phyloP scores from a whole-genome alignment of 2,797 vertebrate species.

The Dendrocincla fuliginosa region DNA sequence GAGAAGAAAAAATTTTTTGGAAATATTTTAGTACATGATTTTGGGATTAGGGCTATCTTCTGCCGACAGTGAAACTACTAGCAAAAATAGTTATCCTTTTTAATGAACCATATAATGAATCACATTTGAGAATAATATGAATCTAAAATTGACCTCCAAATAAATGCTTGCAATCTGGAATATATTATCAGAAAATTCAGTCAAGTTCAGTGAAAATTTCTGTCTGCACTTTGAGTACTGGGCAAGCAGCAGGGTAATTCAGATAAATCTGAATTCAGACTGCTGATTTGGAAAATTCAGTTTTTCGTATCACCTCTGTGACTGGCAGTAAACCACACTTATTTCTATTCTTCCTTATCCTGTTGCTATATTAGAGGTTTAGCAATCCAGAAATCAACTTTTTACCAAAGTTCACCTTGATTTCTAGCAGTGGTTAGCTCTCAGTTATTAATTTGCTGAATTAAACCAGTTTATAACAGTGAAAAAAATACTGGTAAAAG shows the following conservation, averaged over 20 bases:
- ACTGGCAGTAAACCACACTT: not conserved
- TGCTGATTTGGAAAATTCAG: constrained; percentile 21
- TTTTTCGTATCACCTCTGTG: not conserved
- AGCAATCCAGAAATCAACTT: not conserved
- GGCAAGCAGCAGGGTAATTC: not conserved
- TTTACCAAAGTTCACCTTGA: not conserved
- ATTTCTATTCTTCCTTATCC: not conserved
- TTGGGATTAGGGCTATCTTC: not conserved
- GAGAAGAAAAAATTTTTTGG: not conserved
- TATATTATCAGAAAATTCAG: not conserved
- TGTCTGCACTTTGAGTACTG: not conserved
- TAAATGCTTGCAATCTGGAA: not conserved
- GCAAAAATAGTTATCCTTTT: not conserved
- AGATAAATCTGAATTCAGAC: not conserved
- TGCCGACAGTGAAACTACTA: not conserved
- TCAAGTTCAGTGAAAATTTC: not conserved
- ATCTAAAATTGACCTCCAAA: not conserved
- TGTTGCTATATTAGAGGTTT: not conserved
- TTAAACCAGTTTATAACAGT: not conserved
- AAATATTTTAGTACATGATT: not conserved
- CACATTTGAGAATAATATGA: not conserved
- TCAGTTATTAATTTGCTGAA: not conserved
- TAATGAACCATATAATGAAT: not conserved
- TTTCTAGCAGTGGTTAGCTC: not conserved
- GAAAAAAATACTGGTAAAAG: not conserved